A percentile compares a stretch with the other conserved stretches of the same genome.
These are phyloP conservation scores for Drosophila fuyamai DNA, from an alignment of 1,140 invertebrate species.

Conservation along the genomic window DNA sequence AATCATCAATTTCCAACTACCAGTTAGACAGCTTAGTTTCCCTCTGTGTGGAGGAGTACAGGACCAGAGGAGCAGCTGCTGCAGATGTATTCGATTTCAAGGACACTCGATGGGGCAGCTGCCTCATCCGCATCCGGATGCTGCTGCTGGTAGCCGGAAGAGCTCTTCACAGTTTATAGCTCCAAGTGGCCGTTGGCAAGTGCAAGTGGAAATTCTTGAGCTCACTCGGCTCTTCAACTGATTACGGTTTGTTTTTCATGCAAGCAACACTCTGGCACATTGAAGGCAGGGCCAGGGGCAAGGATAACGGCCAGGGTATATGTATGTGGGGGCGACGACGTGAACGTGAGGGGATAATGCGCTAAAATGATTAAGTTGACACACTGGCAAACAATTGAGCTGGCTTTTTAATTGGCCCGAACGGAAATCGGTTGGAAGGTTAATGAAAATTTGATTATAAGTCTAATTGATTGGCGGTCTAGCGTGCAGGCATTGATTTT, in stretches of 20 bases:
- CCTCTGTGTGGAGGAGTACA: slow-evolving; percentile 12
- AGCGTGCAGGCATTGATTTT: slow-evolving; percentile 40
- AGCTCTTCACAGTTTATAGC: slow-evolving; percentile 80
- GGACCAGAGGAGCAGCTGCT: slow-evolving; percentile 25
- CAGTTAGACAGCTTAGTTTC: slow-evolving; percentile 2
- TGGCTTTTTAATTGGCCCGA: slow-evolving; percentile 51
- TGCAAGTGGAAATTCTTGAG: slow-evolving; percentile 80
- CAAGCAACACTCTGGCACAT: slow-evolving; percentile 38
- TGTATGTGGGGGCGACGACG: background rate
- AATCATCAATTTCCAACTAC: background rate
- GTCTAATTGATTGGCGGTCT: slow-evolving; percentile 44
- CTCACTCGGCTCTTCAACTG: slow-evolving; percentile 60
- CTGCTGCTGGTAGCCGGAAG: slow-evolving; percentile 62
- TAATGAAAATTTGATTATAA: slow-evolving; percentile 72
- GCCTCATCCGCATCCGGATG: slow-evolving; percentile 38
- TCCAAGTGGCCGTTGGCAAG: slow-evolving; percentile 78
- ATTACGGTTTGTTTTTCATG: slow-evolving; percentile 77
- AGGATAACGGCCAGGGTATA: slow-evolving; percentile 17
- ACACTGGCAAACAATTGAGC: slow-evolving; percentile 44
- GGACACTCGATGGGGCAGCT: slow-evolving; percentile 71
- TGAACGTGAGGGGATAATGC: slow-evolving; percentile 15
- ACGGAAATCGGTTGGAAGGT: slow-evolving; percentile 29
- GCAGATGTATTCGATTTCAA: slow-evolving; percentile 69
- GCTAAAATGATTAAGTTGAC: slow-evolving; percentile 64
- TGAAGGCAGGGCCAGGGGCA: background rate